Evolutionary conservation across 2,113 vertebrate species (phyloP).

Genomic region (Alouatta palliata): DNA sequence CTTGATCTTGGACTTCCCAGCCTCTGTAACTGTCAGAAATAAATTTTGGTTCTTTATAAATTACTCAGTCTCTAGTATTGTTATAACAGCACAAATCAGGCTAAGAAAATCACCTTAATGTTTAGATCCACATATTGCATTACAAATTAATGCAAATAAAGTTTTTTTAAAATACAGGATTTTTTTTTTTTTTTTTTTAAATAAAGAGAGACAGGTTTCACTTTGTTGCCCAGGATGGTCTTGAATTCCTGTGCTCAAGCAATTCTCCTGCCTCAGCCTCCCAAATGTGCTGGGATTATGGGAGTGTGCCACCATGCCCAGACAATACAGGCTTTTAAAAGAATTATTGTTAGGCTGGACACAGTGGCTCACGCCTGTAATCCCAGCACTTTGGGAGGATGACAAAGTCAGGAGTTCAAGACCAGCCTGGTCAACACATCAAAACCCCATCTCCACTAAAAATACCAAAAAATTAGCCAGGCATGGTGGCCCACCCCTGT

Average conservation of each 20-base stretch:
- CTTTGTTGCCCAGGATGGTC: too few species aligned
- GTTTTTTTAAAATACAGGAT: neutral
- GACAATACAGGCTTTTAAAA: too few species aligned
- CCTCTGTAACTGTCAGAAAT: neutral
- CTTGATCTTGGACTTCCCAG: neutral
- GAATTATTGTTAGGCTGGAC: too few species aligned
- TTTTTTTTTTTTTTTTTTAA: too few species aligned
- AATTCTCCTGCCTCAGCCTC: too few species aligned
- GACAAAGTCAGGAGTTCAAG: neutral
- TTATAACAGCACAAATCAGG: neutral
- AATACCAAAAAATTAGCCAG: neutral
- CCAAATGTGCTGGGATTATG: too few species aligned
- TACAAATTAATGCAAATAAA: constrained; percentile 19
- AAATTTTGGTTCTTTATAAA: neutral
- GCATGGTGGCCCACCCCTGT: neutral
- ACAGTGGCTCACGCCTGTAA: neutral
- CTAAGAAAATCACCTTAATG: neutral
- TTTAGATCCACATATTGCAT: neutral
- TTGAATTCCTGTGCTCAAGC: too few species aligned
- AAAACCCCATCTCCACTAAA: neutral
- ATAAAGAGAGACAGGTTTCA: too few species aligned
- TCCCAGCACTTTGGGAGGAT: neutral
- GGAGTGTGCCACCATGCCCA: too few species aligned
- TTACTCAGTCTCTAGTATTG: neutral
- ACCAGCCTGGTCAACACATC: neutral